phyloP scores from a whole-genome alignment of 2,888 invertebrate species.

The Platycheirus albimanus region DNA sequence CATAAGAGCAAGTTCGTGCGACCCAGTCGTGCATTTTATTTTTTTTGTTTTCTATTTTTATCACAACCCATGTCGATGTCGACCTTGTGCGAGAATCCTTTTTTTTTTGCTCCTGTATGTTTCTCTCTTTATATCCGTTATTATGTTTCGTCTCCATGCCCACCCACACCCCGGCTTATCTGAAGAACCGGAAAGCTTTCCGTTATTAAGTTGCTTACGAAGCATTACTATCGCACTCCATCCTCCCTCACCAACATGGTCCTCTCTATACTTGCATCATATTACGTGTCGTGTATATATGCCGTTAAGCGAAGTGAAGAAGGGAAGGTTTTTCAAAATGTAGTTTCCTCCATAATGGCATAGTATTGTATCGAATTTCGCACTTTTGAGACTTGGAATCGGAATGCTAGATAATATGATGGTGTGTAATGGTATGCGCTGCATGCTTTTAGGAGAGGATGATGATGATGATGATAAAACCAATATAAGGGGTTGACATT shows the following conservation, averaged over 20 bases:
- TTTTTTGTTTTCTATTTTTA: too few species aligned
- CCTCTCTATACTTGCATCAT: constrained; percentile 26
- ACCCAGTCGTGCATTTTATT: too few species aligned
- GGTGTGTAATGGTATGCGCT: constrained; percentile 44
- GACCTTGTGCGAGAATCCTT: constrained; percentile 64
- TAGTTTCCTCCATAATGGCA: constrained; percentile 56
- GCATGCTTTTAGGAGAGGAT: constrained; percentile 33
- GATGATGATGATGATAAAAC: constrained; percentile 42
- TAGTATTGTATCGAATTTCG: constrained; percentile 65
- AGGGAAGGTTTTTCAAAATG: constrained; percentile 27
- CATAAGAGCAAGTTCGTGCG: too few species aligned
- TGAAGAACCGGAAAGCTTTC: constrained; percentile 64
- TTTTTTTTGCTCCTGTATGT: neutral
- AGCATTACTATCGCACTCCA: constrained; percentile 58
- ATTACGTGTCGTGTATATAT: constrained; percentile 51
- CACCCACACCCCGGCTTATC: constrained; percentile 8
- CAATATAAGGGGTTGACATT: constrained; percentile 29
- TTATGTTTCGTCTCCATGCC: constrained; percentile 21
- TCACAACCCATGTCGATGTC: constrained; percentile 42
- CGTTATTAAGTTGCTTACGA: constrained; percentile 71
- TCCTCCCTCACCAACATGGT: constrained; percentile 1
- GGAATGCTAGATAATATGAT: constrained; percentile 26
- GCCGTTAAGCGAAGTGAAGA: constrained; percentile 35
- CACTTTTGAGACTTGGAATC: constrained; percentile 60
- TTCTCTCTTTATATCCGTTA: constrained; percentile 35